A percentile compares a stretch with the other conserved stretches of the same genome.
phyloP scores from a whole-genome alignment of 2,888 invertebrate genomes.

The Andrena minutula region DNA sequence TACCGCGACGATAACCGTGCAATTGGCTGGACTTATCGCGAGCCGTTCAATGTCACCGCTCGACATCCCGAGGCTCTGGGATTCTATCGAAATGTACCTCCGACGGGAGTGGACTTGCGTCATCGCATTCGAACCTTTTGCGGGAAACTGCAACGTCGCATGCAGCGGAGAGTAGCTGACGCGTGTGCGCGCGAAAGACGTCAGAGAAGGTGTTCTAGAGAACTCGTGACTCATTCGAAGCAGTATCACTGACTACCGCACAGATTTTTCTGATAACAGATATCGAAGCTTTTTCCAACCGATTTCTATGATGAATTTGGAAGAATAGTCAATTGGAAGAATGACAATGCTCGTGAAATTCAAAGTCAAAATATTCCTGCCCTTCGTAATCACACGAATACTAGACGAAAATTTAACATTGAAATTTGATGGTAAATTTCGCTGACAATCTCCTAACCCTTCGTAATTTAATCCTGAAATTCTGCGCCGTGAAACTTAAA shows the following conservation, averaged over 20 bases:
- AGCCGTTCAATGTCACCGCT: conserved; percentile 27
- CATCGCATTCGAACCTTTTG: conserved; percentile 8
- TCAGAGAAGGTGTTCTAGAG: conserved; percentile 20
- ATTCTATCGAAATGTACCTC: conserved; percentile 12
- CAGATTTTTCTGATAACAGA: not conserved
- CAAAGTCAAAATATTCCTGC: no score
- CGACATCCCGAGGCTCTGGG: not conserved
- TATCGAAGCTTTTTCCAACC: not conserved
- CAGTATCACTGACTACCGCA: not conserved
- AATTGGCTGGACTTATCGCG: conserved; percentile 51
- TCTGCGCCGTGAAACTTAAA: not conserved
- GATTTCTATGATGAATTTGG: no score
- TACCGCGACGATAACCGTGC: conserved; percentile 51
- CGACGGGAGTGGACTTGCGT: conserved; percentile 11
- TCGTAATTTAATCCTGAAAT: not conserved
- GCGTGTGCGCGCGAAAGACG: not conserved
- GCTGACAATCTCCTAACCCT: not conserved
- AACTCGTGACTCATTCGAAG: conserved; percentile 27
- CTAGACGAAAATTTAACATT: no score
- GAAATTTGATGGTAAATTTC: not conserved
- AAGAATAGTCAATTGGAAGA: no score
- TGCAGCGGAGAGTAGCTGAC: no score
- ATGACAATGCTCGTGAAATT: no score
- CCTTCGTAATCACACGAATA: no score
- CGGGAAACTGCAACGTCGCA: not conserved